Evolutionary conservation across 2,888 invertebrate genomes (phyloP).

Genomic region (Eremobia ochroleuca): DNA sequence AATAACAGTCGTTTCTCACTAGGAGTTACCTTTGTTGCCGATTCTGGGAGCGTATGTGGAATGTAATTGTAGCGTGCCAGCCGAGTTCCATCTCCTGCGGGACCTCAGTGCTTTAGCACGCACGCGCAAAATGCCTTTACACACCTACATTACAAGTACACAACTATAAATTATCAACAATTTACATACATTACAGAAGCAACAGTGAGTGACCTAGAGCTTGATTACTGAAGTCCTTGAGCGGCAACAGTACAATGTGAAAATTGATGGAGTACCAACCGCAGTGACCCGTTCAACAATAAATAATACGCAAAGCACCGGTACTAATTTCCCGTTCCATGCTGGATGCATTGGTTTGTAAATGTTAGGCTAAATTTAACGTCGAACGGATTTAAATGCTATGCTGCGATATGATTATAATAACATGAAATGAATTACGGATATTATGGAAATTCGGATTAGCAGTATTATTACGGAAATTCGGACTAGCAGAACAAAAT

Average conservation of each 20-base stretch:
- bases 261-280: slow-evolving; percentile 70
- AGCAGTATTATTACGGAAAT: too few relatives aligned
- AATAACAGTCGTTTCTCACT: slow-evolving; percentile 75
- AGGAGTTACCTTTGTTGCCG: slow-evolving; percentile 77
- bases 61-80: slow-evolving; percentile 86
- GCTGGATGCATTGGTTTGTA: slow-evolving; percentile 58
- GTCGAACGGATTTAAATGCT: slow-evolving; percentile 37
- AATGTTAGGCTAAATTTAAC: slow-evolving; percentile 42
- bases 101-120: slow-evolving; percentile 73
- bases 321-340: slow-evolving; percentile 70
- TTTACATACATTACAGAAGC: slow-evolving; percentile 50
- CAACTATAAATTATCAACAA: slow-evolving; percentile 45
- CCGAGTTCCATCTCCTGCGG: slow-evolving; percentile 77
- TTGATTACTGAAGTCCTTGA: slow-evolving; percentile 59
- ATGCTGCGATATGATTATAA: slow-evolving; percentile 6
- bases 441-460: too few relatives aligned
- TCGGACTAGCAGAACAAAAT: slow-evolving; percentile 11
- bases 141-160: slow-evolving; percentile 54
- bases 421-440: slow-evolving; percentile 17
- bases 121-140: slow-evolving; percentile 70
- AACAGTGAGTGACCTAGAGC: slow-evolving; percentile 49
- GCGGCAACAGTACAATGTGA: slow-evolving; percentile 60
- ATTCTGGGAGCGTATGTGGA: slow-evolving; percentile 81
- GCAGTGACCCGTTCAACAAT: slow-evolving; percentile 65
- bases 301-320: slow-evolving; percentile 69